Percentiles rank a stretch among this genome's conserved stretches.
phyloP scores from a whole-genome alignment of 30 jellyfish, hydroid and myxozoan species.

The Nemopilema nomurai region DNA sequence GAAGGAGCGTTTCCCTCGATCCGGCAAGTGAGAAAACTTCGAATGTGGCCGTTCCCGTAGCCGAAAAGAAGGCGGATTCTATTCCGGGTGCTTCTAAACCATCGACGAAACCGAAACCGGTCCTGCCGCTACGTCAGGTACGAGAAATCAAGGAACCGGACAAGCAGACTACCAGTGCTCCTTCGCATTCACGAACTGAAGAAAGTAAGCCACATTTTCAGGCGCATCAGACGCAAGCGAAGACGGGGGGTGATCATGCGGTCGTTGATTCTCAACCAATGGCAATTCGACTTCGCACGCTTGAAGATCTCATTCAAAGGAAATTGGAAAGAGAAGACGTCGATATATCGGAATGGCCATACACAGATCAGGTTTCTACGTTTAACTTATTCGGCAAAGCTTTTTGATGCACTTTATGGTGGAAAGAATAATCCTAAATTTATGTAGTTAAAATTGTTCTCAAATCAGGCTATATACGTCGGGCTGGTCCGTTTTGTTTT shows the following conservation, averaged over 20 bases:
- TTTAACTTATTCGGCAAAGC: neutral
- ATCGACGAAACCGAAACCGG: conserved; percentile 51
- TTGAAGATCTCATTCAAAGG: conserved; percentile 43
- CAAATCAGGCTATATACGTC: too few species aligned
- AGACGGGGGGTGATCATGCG: neutral
- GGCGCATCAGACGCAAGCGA: neutral
- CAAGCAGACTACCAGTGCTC: neutral
- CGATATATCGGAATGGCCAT: conserved; percentile 61
- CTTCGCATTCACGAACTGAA: neutral
- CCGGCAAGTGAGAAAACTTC: neutral
- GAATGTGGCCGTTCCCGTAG: neutral
- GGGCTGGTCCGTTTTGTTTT: too few species aligned
- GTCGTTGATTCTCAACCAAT: neutral
- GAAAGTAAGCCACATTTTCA: neutral
- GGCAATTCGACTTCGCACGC: conserved; percentile 11
- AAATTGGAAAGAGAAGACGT: conserved; percentile 66
- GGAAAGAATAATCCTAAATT: too few species aligned
- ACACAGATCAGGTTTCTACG: conserved; percentile 56
- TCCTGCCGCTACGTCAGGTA: conserved; percentile 57
- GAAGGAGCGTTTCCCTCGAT: conserved; percentile 11
- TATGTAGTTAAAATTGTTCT: too few species aligned
- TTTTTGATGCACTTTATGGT: too few species aligned
- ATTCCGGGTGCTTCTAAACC: conserved; percentile 39
- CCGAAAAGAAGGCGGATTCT: neutral
- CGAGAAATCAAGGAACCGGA: neutral